Evolutionary conservation across 2,797 vertebrate species (phyloP), one percentile per base, ranked within the genome.

Genomic region (Pelochelys cantorii): DNA sequence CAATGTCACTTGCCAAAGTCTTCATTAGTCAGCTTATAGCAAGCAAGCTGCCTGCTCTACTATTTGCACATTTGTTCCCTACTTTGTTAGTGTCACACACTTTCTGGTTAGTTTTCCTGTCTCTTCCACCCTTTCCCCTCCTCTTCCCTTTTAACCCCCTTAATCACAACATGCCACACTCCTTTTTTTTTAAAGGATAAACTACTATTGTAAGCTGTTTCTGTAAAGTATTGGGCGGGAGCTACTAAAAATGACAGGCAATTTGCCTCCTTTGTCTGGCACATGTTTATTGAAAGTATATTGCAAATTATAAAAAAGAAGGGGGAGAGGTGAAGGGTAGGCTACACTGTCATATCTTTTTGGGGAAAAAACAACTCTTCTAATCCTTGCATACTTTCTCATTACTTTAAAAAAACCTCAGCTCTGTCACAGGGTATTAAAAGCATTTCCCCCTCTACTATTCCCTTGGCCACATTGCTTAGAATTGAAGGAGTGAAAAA

Each of bases 241-340:
- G 55, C 68, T 87, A 54, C 79, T 94, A 91, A 96, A 98, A 97
- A 96, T 89, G 22, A 86, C 59, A 89, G 31, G 57, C n/a, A n/a
- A 62, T 95, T 93, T 90, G 65, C 57, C 90, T 84, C 86, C 90
- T 92, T 81, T 93, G 37, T 96, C 93, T 97, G 85, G 89, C 93
- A 96, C 80, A 95, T 92, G 86, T 97, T 90, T 96, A 86, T 94
- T 95, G 96, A 96, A 79, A 23, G 95, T 92, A 57, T 91, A 94
- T 93, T 88, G 93, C 57, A 95, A 96, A 95, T 84, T 84, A 79
- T 0, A 90, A 54, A 79, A 56, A 95, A 96, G 81, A 90, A 89
- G 95, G 96, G 25, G 71, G 83, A 86, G 90, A 89, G 89, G 52
- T 1, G 53, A 62, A 93, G 89, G 59, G 87, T 96, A 95, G 88